Evolutionary conservation across 1,140 invertebrate genomes (phyloP).

Genomic region (Nylanderia fulva): DNA sequence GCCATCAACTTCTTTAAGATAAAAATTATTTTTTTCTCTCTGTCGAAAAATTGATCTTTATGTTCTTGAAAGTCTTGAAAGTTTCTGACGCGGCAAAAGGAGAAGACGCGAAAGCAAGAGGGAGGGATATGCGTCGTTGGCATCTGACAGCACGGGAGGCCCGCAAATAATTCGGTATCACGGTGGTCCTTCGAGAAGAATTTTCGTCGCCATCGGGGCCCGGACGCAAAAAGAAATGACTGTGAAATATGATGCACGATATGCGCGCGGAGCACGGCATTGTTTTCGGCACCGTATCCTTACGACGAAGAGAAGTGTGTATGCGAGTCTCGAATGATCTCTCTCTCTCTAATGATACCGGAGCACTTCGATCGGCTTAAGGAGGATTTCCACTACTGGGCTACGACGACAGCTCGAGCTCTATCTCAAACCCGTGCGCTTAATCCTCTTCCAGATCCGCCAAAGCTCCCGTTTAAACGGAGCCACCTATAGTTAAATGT

Average conservation of each 20-base stretch:
- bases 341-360: conserved; percentile 77
- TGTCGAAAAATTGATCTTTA: too few relatives aligned
- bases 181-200: conserved; percentile 65
- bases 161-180: conserved; percentile 62
- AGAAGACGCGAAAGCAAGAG: neutral
- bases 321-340: conserved; percentile 74
- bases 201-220: conserved; percentile 64
- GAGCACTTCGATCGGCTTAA: conserved; percentile 66
- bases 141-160: conserved; percentile 62
- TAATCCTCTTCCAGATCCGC: conserved; percentile 32
- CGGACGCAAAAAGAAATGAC: conserved; percentile 70
- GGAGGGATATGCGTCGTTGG: neutral
- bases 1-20: neutral
- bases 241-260: conserved; percentile 81
- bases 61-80: neutral
- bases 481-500: conserved; percentile 14
- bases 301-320: conserved; percentile 63
- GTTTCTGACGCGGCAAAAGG: neutral
- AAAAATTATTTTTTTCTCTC: neutral
- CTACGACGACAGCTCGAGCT: conserved; percentile 26
- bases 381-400: conserved; percentile 39
- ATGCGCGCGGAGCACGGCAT: conserved; percentile 72
- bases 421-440: neutral
- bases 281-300: conserved; percentile 68
- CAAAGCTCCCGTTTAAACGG: conserved; percentile 7